Conservation (phyloP, 2,888 invertebrate genomes). For the Alentia gelatinosa region DNA sequence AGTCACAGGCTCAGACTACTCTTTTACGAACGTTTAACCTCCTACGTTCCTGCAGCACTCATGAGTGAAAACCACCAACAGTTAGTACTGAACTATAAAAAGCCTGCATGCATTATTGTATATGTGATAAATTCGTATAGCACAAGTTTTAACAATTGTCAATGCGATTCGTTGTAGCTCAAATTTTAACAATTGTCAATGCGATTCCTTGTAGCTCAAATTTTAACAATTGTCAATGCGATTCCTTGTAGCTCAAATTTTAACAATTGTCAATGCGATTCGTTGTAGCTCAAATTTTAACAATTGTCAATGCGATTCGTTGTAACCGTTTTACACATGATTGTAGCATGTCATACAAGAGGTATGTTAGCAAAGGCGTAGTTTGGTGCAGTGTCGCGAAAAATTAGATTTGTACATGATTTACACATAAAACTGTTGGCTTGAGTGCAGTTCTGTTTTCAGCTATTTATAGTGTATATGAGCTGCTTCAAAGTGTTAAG, state of each 20-base stretch:
- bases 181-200: no score
- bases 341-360: slow-evolving; percentile 14
- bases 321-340: neutral
- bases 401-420: neutral
- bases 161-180: neutral
- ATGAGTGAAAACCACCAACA: neutral
- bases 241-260: neutral
- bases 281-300: no score
- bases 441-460: neutral
- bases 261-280: neutral
- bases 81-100: neutral
- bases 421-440: neutral
- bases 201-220: neutral
- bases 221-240: no score
- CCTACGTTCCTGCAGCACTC: neutral
- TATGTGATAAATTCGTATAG: neutral
- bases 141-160: neutral
- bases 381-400: slow-evolving; percentile 15
- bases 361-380: neutral
- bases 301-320: neutral
- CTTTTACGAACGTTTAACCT: neutral
- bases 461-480: no score
- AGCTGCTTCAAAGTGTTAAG: no score
- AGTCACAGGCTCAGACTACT: slow-evolving; percentile 14
- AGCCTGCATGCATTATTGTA: neutral